Percentiles rank a stretch among this genome's conserved stretches.
Conservation (phyloP, 1,140 invertebrate genomes). For the Diachasmimorpha longicaudata region DNA sequence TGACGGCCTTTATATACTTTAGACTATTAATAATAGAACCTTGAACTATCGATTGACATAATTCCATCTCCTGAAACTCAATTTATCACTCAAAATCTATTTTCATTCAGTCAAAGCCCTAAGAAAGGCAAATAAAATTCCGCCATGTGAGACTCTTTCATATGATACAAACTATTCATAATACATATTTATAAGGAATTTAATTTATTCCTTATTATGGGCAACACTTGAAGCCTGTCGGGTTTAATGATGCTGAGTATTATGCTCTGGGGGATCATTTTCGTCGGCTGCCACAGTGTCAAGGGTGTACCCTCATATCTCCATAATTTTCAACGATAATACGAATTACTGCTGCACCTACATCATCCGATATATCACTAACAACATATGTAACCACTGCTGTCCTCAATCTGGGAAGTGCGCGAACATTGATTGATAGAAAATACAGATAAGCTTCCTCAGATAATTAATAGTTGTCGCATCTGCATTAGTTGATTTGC, state of each 20-base stretch:
- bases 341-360: conserved; percentile 21
- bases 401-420: neutral
- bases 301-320: conserved; percentile 8
- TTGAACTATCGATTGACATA: too few species aligned
- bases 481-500: neutral
- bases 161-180: too few species aligned
- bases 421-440: neutral
- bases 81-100: too few species aligned
- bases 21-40: too few species aligned
- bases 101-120: too few species aligned
- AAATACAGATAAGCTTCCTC: neutral
- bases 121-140: too few species aligned
- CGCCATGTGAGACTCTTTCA: too few species aligned
- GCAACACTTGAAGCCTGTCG: too few species aligned
- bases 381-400: neutral
- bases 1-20: too few species aligned
- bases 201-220: too few species aligned
- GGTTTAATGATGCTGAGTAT: conserved; percentile 6
- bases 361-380: conserved; percentile 21
- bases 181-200: too few species aligned
- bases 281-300: conserved; percentile 12
- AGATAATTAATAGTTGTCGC: neutral
- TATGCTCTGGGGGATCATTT: conserved; percentile 30
- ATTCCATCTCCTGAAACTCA: too few species aligned
- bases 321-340: conserved; percentile 31